phyloP scores from a whole-genome alignment of 2,888 invertebrate genomes.

The Caenorhabditis afra region DNA sequence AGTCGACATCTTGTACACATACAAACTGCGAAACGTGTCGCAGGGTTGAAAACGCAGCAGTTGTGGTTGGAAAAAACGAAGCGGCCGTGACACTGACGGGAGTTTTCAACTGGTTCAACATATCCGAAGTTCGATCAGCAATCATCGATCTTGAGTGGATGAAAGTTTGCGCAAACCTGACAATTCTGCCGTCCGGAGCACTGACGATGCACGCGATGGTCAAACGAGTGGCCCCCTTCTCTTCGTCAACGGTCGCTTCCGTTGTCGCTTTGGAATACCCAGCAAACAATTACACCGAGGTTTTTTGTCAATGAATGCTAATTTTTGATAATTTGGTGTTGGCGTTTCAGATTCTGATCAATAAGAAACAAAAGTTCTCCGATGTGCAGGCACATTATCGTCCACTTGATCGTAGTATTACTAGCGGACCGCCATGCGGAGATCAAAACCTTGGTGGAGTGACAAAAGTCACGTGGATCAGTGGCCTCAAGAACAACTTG shows the following conservation, averaged over 20 bases:
- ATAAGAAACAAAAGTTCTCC: slow-evolving; percentile 63
- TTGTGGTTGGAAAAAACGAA: slow-evolving; percentile 69
- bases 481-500: slow-evolving; percentile 45
- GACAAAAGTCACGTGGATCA: slow-evolving; percentile 59
- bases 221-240: slow-evolving; percentile 57
- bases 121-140: slow-evolving; percentile 62
- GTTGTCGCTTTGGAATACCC: slow-evolving; percentile 72
- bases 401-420: slow-evolving; percentile 67
- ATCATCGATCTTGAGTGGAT: slow-evolving; percentile 69
- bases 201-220: slow-evolving; percentile 65
- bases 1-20: slow-evolving; percentile 61
- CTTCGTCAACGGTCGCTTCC: slow-evolving; percentile 64
- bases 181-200: slow-evolving; percentile 67
- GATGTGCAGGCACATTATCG: slow-evolving; percentile 62
- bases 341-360: slow-evolving; percentile 64
- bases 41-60: slow-evolving; percentile 66
- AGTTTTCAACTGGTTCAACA: slow-evolving; percentile 68
- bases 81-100: slow-evolving; percentile 63
- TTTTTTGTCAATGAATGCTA: slow-evolving; percentile 14
- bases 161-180: slow-evolving; percentile 72
- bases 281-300: slow-evolving; percentile 72
- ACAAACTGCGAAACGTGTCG: slow-evolving; percentile 62
- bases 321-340: background rate
- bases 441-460: slow-evolving; percentile 67
- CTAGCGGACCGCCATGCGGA: slow-evolving; percentile 68